These are phyloP conservation scores for Tetraodon nigroviridis DNA, from an alignment of 2,113 vertebrate species.

Conservation along the genomic window DNA sequence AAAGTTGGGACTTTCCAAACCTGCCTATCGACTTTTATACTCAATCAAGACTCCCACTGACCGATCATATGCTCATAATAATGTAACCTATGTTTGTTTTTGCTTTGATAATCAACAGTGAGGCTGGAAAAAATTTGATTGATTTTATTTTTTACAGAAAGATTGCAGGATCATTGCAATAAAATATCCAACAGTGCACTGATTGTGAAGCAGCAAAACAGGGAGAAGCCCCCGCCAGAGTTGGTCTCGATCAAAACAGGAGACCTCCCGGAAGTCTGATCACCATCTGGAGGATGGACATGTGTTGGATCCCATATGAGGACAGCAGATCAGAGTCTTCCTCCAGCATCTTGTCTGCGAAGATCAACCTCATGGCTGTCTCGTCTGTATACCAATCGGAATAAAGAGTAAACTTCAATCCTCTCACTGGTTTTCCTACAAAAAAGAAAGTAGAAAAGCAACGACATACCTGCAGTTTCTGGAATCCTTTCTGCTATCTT, in stretches of 20 bases:
- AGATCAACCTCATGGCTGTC: constrained; percentile 44
- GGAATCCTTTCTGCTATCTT: constrained; percentile 25
- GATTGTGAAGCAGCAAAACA: not conserved
- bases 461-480: not conserved
- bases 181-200: not conserved
- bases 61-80: too few relatives aligned
- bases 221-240: not conserved
- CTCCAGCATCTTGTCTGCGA: constrained; percentile 40
- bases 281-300: constrained; percentile 44
- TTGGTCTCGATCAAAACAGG: not conserved
- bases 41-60: too few relatives aligned
- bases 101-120: too few relatives aligned
- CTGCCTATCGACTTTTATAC: too few relatives aligned
- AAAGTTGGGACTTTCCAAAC: too few relatives aligned
- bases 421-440: not conserved
- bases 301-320: constrained; percentile 50
- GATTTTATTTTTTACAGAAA: not conserved
- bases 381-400: not conserved
- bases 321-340: constrained; percentile 21
- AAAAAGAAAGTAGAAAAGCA: not conserved
- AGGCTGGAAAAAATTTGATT: too few relatives aligned
- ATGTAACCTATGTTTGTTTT: too few relatives aligned
- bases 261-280: constrained; percentile 51
- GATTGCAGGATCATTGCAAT: not conserved
- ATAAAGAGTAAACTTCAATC: not conserved